phyloP scores from a whole-genome alignment of 1,140 invertebrate genomes.

The Dendroctonus ponderosae region DNA sequence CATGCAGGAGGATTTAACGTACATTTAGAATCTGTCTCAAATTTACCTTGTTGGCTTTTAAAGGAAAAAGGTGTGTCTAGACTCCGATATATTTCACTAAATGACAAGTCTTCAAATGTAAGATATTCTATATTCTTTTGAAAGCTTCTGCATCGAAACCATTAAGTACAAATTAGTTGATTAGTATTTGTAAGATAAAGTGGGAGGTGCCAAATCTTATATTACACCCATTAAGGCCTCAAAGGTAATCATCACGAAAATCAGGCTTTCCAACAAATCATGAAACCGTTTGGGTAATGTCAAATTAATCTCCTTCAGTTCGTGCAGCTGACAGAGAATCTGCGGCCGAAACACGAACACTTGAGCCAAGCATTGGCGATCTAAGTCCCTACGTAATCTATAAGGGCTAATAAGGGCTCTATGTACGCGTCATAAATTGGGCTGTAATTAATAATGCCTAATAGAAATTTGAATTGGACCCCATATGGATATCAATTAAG shows the following conservation, averaged over 20 bases:
- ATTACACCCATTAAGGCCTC: no score
- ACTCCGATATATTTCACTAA: no score
- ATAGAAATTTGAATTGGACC: no score
- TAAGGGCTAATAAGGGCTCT: constrained; percentile 8
- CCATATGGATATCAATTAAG: no score
- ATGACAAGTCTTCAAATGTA: no score
- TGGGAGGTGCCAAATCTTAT: no score
- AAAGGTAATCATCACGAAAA: not conserved
- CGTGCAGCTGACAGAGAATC: constrained; percentile 19
- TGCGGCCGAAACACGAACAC: constrained; percentile 12
- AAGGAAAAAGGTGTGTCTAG: no score
- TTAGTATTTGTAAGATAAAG: no score
- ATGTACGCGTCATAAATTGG: constrained; percentile 16
- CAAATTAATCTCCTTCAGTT: constrained; percentile 21
- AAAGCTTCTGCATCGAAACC: not conserved
- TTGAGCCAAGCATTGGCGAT: constrained; percentile 10
- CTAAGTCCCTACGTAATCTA: constrained; percentile 16
- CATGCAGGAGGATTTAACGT: no score
- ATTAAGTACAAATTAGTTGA: not conserved
- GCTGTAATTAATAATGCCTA: not conserved
- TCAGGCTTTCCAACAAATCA: not conserved
- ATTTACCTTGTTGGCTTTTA: no score
- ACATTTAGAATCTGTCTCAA: no score
- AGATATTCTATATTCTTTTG: no score
- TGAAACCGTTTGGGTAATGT: constrained; percentile 9